Evolutionary conservation across 2,797 vertebrate genomes (phyloP), one percentile per base, ranked within the genome.

Genomic region (Coilia nasus): DNA sequence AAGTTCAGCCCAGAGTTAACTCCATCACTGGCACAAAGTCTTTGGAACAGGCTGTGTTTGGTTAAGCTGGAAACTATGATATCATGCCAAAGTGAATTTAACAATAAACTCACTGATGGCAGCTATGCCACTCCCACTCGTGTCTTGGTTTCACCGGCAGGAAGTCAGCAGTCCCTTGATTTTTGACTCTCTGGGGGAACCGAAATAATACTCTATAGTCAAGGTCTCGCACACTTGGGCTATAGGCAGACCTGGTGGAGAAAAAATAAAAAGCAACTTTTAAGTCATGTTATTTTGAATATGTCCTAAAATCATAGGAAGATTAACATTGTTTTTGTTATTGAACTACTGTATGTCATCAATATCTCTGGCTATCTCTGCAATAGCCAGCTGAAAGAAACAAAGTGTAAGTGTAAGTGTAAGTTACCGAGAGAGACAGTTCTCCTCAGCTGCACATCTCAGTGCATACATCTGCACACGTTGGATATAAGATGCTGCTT

Each of bases 81-180:
- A 47, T 47, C 46, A 47, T 75, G 31, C 31, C 15, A 67, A 67
- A 28, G 15, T 67, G 9, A 31, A 67, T 67, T 50, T 15, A 47
- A 56, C 28, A 25, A 44, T 56, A 23, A 83, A 93, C 95, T 94
- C 83, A 97, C 96, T 96, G 96, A 85, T 97, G 96, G 85, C 96
- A 97, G 91, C 95, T 96, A 91, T 97, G 96, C 96, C 96, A 97
- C 88, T 97, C 96, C 96, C 96, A 97, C 81, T 95, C 91, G n/a
- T 96, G 95, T 50, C 93, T 92, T 41, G 96, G 96, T 88, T 94
- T 96, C 87, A 94, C 85, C 0, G 96, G 96, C 44, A 96, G 95
- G 88, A 97, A 97, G 88, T 97, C 96, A 0, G 94, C 94, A 0
- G 95, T 96, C 80, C 96, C 96, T 87, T 96, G 96, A 89, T 97